These are phyloP conservation scores for Pteria penguin DNA, from an alignment of 2,888 invertebrate genomes.

Conservation along the genomic window DNA sequence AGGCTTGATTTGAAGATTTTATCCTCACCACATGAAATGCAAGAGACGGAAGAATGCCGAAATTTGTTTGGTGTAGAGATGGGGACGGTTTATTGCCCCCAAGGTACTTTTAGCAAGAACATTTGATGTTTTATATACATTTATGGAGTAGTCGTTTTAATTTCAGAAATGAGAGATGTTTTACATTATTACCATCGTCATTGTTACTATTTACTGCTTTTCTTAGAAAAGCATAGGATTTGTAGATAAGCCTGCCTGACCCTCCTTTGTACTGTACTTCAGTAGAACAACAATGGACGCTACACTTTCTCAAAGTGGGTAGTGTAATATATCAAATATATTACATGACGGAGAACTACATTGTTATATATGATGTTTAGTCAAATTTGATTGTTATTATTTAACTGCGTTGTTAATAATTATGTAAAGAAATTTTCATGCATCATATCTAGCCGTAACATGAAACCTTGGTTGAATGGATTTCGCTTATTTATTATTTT, in stretches of 20 bases:
- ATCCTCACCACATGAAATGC: not conserved
- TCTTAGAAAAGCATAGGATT: not conserved
- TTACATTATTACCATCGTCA: not conserved
- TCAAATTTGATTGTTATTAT: slow-evolving; percentile 67
- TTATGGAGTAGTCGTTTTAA: not conserved
- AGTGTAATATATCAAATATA: slow-evolving; percentile 42
- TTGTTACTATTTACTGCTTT: not conserved
- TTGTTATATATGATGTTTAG: slow-evolving; percentile 61
- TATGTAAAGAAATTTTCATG: slow-evolving; percentile 19
- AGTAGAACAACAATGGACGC: no score
- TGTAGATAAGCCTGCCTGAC: no score
- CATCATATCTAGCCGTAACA: slow-evolving; percentile 15
- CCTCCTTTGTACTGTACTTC: no score
- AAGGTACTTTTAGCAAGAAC: no score
- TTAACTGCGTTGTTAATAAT: slow-evolving; percentile 65
- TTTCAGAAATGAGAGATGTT: not conserved
- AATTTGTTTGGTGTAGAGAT: no score
- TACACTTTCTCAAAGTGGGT: no score
- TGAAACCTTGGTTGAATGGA: slow-evolving; percentile 1
- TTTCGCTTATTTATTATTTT: not conserved
- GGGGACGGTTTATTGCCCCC: no score
- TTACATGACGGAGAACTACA: slow-evolving; percentile 54
- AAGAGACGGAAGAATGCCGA: not conserved
- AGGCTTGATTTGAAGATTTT: not conserved
- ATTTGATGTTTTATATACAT: no score